phyloP scores from a whole-genome alignment of 2,113 vertebrate genomes.

The Lanius ludovicianus region DNA sequence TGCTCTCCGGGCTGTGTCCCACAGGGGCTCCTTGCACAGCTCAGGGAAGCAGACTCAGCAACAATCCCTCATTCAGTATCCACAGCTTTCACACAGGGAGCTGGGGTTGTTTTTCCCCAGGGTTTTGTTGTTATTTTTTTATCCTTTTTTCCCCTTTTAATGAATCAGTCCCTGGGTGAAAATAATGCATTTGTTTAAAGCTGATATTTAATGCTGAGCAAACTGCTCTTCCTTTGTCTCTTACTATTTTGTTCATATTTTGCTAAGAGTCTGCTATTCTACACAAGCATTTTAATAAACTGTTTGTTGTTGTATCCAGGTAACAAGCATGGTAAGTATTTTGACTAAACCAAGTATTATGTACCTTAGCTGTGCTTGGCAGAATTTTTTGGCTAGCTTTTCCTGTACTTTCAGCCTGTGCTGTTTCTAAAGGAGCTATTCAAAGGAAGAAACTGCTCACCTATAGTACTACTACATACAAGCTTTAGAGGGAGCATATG shows the following conservation, averaged over 20 bases:
- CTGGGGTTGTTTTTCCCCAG: background rate
- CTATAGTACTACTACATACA: constrained; percentile 36
- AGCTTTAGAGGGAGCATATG: constrained; percentile 53
- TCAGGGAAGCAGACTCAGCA: background rate
- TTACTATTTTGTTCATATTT: constrained; percentile 50
- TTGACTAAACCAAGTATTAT: constrained; percentile 75
- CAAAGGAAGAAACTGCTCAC: constrained; percentile 56
- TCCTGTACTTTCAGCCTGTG: constrained; percentile 76
- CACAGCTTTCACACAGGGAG: background rate
- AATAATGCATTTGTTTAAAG: background rate
- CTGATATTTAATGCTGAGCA: constrained; percentile 23
- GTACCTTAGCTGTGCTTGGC: constrained; percentile 80
- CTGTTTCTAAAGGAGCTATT: constrained; percentile 75
- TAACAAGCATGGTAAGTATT: constrained; percentile 99
- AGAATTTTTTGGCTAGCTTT: constrained; percentile 81
- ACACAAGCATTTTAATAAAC: constrained; percentile 79
- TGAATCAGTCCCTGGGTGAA: constrained; percentile 59
- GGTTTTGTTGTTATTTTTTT: background rate
- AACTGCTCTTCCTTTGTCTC: constrained; percentile 26
- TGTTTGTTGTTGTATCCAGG: constrained; percentile 94
- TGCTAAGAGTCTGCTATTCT: constrained; percentile 67
- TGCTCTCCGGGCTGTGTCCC: background rate
- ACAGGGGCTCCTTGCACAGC: background rate
- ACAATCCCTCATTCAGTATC: background rate
- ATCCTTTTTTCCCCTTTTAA: background rate